phyloP scores from a whole-genome alignment of 2,797 vertebrate genomes.

The Australoheros facetus region DNA sequence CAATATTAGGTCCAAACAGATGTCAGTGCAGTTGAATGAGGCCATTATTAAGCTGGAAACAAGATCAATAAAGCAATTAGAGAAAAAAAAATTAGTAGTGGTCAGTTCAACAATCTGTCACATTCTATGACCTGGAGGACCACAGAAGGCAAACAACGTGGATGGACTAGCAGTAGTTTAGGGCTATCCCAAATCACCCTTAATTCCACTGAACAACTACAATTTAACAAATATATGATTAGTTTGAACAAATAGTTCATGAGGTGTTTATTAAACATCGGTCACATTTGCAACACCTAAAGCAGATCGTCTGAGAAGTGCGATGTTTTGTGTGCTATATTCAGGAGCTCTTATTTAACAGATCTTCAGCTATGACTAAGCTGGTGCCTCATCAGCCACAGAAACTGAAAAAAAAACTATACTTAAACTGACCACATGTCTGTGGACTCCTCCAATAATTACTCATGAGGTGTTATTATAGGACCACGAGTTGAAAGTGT shows the following conservation, averaged over 20 bases:
- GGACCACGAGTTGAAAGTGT: background rate
- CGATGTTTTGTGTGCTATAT: constrained; percentile 6
- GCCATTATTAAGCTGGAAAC: background rate
- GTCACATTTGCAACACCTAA: background rate
- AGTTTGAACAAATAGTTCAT: accelerated
- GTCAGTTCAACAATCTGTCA: background rate
- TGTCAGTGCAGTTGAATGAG: background rate
- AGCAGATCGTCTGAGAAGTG: background rate
- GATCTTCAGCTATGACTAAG: constrained; percentile 28
- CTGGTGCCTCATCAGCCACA: constrained; percentile 12
- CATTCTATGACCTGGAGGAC: background rate
- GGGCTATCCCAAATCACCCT: no score
- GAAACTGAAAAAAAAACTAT: constrained; percentile 34
- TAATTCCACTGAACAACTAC: no score
- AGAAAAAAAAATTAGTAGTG: background rate
- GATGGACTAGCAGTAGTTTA: background rate
- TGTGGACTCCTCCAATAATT: constrained; percentile 7
- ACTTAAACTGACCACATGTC: constrained; percentile 23
- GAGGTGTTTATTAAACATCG: background rate
- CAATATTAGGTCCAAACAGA: background rate
- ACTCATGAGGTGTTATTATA: constrained; percentile 25
- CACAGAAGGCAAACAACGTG: background rate
- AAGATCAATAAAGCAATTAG: background rate
- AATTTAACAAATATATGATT: no score
- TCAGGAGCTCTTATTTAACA: background rate